phyloP scores from a whole-genome alignment of 2,888 invertebrate species.

The Thymelicus acteon region DNA sequence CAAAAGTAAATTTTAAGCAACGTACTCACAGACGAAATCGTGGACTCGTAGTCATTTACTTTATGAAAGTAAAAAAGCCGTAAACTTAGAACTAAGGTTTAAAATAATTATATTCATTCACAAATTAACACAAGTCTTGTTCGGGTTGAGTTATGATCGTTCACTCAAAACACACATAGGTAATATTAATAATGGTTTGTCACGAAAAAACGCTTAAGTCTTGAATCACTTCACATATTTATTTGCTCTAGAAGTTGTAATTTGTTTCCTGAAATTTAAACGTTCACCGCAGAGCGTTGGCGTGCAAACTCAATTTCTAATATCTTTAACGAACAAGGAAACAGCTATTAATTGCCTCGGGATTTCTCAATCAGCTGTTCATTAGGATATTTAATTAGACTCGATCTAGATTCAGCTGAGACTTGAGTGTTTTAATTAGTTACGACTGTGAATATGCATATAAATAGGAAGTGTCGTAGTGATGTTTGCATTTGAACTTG shows the following conservation, averaged over 20 bases:
- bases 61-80: too few species aligned
- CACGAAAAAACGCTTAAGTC: neutral
- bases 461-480: neutral
- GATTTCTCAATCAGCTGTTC: constrained; percentile 27
- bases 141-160: too few species aligned
- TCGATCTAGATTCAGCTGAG: neutral
- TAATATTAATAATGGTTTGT: neutral
- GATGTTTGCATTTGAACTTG: neutral
- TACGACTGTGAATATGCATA: neutral
- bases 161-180: too few species aligned
- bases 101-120: too few species aligned
- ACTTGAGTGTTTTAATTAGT: neutral
- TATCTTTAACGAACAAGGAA: constrained; percentile 6
- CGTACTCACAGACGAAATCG: too few species aligned
- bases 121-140: too few species aligned
- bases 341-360: constrained; percentile 1
- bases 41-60: too few species aligned
- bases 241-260: neutral
- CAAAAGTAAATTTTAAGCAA: too few species aligned
- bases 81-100: too few species aligned
- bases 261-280: constrained; percentile 4
- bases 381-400: constrained; percentile 27
- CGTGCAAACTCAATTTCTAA: constrained; percentile 1
- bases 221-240: neutral
- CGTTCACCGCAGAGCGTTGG: neutral